Evolutionary conservation across 2,888 invertebrate species (phyloP).

Genomic region (Nemoura dubitans): DNA sequence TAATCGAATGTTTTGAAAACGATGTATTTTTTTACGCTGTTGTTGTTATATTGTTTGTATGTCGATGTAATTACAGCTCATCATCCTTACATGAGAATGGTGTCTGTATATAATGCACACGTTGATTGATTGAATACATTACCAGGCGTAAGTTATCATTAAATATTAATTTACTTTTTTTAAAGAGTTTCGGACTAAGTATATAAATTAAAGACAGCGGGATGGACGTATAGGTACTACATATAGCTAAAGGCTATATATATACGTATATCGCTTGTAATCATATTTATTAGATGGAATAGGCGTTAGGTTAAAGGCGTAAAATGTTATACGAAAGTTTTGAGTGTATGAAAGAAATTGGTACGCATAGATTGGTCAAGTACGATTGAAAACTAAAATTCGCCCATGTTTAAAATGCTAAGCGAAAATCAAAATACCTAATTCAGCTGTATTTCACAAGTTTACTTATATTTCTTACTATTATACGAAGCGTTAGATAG

Average conservation of each 20-base stretch:
- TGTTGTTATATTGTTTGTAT: neutral
- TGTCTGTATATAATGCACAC: neutral
- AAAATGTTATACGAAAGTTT: too few relatives aligned
- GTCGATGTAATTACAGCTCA: neutral
- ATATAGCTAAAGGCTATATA: neutral
- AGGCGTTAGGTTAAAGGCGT: neutral
- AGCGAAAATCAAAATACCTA: too few relatives aligned
- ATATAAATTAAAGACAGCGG: neutral
- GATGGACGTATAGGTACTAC: neutral
- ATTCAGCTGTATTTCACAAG: too few relatives aligned
- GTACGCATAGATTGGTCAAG: too few relatives aligned
- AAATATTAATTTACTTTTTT: neutral
- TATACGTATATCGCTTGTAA: neutral
- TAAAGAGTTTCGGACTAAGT: neutral
- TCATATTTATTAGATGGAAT: neutral
- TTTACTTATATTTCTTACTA: too few relatives aligned
- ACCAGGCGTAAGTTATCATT: slow-evolving; percentile 4
- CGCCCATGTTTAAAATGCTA: too few relatives aligned
- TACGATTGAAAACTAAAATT: too few relatives aligned
- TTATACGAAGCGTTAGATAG: too few relatives aligned
- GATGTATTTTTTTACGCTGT: neutral
- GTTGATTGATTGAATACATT: slow-evolving; percentile 5
- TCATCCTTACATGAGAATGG: neutral
- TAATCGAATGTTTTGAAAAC: neutral
- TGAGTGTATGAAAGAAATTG: too few relatives aligned